phyloP scores from a whole-genome alignment of 2,113 vertebrate species.

The Prietella phreatophila region DNA sequence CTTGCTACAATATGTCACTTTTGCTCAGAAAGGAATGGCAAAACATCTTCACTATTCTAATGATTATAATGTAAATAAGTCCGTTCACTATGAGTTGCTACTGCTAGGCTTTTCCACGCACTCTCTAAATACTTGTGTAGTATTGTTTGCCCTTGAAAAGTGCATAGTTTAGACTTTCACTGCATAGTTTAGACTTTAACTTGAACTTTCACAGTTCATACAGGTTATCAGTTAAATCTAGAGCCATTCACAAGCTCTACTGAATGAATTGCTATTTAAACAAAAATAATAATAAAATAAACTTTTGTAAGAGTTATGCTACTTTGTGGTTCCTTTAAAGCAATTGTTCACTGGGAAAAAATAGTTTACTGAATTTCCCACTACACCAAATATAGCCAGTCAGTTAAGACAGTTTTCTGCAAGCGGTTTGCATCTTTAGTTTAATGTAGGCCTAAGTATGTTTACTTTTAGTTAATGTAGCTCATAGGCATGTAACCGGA shows the following conservation, averaged over 20 bases:
- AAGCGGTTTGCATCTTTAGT: not conserved
- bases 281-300: not conserved
- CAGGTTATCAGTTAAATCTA: constrained; percentile 3
- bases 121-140: not conserved
- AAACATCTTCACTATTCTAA: not conserved
- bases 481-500: not conserved
- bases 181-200: constrained; percentile 20
- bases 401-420: not conserved
- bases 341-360: not conserved
- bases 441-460: not conserved
- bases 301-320: not conserved
- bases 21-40: not conserved
- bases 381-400: not conserved
- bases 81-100: too few species aligned
- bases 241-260: not conserved
- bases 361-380: not conserved
- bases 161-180: constrained; percentile 26
- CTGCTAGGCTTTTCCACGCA: not conserved
- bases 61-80: not conserved
- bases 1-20: not conserved
- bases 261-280: not conserved
- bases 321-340: not conserved
- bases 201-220: not conserved
- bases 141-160: constrained; percentile 4
- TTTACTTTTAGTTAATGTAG: not conserved